phyloP scores from a whole-genome alignment of 2,888 invertebrate genomes.

The Yponomeuta malinellus region DNA sequence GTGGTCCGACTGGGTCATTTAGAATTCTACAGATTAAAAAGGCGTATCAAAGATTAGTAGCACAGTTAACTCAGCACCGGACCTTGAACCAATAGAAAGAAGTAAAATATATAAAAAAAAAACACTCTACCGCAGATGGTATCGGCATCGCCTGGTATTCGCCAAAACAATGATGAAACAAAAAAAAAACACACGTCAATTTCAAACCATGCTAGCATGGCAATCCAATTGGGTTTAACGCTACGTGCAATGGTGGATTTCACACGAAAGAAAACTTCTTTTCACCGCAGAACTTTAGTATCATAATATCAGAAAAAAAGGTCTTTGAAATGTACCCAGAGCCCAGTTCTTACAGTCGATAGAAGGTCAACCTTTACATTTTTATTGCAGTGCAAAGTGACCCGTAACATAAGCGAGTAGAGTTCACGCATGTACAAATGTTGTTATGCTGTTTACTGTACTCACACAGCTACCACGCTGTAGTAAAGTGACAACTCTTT shows the following conservation, averaged over 20 bases:
- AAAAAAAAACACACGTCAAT: constrained; percentile 52
- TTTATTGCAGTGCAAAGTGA: no score
- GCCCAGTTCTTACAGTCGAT: no score
- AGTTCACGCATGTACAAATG: no score
- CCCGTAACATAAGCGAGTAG: no score
- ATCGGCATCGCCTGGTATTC: constrained; percentile 80
- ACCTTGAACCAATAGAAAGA: constrained; percentile 20
- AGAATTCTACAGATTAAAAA: not conserved
- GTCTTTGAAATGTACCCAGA: not conserved
- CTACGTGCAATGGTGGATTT: constrained; percentile 1
- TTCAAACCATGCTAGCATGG: constrained; percentile 61
- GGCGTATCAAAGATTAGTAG: not conserved
- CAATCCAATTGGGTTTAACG: constrained; percentile 16
- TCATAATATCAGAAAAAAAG: not conserved
- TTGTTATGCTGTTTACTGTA: no score
- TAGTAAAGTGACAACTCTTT: no score
- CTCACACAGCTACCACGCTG: no score
- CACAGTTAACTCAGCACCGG: constrained; percentile 39
- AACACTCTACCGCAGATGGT: constrained; percentile 81
- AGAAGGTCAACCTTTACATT: no score
- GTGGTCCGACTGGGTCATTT: no score
- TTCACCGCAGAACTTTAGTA: no score
- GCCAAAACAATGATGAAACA: constrained; percentile 69
- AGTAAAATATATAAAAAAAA: constrained; percentile 52
- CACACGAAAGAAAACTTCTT: not conserved